These are phyloP conservation scores for Tragelaphus buxtoni DNA, from an alignment of 2,113 vertebrate genomes.

Conservation along the genomic window DNA sequence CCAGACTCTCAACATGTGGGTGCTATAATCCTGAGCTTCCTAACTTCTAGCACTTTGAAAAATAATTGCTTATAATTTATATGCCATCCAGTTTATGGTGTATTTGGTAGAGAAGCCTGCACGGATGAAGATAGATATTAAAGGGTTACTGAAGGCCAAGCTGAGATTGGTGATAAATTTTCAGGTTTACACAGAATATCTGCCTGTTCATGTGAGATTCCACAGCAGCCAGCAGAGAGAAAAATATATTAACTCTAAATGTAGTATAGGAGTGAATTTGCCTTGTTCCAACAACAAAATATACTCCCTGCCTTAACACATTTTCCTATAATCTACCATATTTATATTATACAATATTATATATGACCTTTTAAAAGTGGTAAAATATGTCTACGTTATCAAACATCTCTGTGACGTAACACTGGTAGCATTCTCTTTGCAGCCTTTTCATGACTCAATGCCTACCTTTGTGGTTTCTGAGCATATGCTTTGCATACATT, in stretches of 20 bases:
- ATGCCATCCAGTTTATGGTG: background rate
- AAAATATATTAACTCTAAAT: background rate
- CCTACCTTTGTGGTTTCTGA: background rate
- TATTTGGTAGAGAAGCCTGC: background rate
- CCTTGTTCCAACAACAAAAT: background rate
- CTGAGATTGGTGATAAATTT: background rate
- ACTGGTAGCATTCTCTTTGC: background rate
- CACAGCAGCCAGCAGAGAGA: background rate
- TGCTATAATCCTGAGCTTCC: background rate
- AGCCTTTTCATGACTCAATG: background rate
- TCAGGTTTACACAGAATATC: background rate
- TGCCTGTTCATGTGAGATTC: background rate
- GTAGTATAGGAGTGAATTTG: background rate
- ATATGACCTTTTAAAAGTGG: background rate
- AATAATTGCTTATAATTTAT: background rate
- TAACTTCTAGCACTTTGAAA: background rate
- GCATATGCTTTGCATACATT: background rate
- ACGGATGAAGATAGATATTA: background rate
- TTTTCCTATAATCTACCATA: background rate
- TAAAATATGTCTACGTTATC: background rate
- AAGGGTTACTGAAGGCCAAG: background rate
- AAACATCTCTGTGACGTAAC: background rate
- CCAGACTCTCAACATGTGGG: background rate
- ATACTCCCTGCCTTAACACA: background rate
- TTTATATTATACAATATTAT: background rate